phyloP scores from a whole-genome alignment of 1,140 invertebrate genomes.

The Leptopilina clavipes region DNA sequence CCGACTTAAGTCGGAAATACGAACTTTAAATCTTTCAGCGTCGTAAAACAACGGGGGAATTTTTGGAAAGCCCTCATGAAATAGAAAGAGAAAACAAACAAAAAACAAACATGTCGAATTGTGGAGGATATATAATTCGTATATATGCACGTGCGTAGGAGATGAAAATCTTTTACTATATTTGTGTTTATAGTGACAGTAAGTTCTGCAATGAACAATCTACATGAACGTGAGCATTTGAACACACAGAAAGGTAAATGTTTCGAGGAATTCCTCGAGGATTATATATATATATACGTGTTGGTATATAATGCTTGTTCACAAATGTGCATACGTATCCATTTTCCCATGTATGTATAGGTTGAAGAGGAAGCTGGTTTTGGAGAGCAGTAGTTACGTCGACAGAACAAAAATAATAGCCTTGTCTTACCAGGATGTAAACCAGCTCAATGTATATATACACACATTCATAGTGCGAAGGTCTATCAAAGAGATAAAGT shows the following conservation, averaged over 20 bases:
- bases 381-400: slow-evolving; percentile 7
- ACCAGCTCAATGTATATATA: background rate
- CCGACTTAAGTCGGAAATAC: slow-evolving; percentile 11
- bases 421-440: slow-evolving; percentile 32
- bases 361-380: slow-evolving; percentile 17
- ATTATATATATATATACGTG: slow-evolving; percentile 25
- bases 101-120: background rate
- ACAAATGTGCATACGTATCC: slow-evolving; percentile 30
- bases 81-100: background rate
- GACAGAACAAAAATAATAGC: slow-evolving; percentile 26
- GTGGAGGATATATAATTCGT: background rate
- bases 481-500: slow-evolving; percentile 27
- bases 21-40: background rate
- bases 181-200: slow-evolving; percentile 1
- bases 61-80: background rate
- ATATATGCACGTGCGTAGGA: background rate
- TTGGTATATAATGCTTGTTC: slow-evolving; percentile 6
- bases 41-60: background rate
- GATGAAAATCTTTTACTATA: slow-evolving; percentile 12
- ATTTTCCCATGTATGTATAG: background rate
- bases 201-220: slow-evolving; percentile 26
- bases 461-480: background rate
- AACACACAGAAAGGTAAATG: slow-evolving; percentile 21
- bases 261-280: background rate
- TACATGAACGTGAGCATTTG: slow-evolving; percentile 16